Percentiles rank a stretch among this genome's conserved stretches.
phyloP scores from a whole-genome alignment of 1,140 invertebrate genomes.

The Chymomyza costata region DNA sequence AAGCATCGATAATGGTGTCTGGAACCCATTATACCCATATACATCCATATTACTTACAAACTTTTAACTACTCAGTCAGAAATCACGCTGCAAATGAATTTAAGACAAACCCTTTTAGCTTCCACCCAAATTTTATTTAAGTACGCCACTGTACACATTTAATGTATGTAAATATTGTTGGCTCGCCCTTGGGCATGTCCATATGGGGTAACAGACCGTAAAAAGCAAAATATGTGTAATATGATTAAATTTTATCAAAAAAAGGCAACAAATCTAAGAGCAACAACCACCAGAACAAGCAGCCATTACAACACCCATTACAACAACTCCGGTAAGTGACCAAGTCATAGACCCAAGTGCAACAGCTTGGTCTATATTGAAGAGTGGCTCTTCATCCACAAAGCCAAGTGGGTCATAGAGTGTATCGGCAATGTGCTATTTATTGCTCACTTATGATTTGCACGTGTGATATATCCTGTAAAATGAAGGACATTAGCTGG shows the following conservation, averaged over 20 bases:
- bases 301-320: not conserved
- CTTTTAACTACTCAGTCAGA: too few relatives aligned
- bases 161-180: slow-evolving; percentile 4
- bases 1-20: too few relatives aligned
- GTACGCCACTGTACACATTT: too few relatives aligned
- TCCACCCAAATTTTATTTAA: too few relatives aligned
- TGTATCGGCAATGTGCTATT: slow-evolving; percentile 68
- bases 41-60: not conserved
- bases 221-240: slow-evolving; percentile 72
- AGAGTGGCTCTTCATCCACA: slow-evolving; percentile 2
- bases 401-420: too few relatives aligned
- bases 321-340: slow-evolving; percentile 6
- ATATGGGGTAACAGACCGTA: slow-evolving; percentile 70
- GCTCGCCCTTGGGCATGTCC: slow-evolving; percentile 27
- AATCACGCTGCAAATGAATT: too few relatives aligned
- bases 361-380: slow-evolving; percentile 20
- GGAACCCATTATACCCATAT: too few relatives aligned
- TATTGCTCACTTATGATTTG: slow-evolving; percentile 72
- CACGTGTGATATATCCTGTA: slow-evolving; percentile 61
- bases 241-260: slow-evolving; percentile 73
- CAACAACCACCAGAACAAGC: slow-evolving; percentile 31
- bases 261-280: slow-evolving; percentile 21
- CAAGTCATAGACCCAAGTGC: slow-evolving; percentile 26
- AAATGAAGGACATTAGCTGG: too few relatives aligned
- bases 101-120: too few relatives aligned